These are phyloP conservation scores for Neomicropteryx cornuta DNA, from an alignment of 1,140 invertebrate genomes.

Conservation along the genomic window DNA sequence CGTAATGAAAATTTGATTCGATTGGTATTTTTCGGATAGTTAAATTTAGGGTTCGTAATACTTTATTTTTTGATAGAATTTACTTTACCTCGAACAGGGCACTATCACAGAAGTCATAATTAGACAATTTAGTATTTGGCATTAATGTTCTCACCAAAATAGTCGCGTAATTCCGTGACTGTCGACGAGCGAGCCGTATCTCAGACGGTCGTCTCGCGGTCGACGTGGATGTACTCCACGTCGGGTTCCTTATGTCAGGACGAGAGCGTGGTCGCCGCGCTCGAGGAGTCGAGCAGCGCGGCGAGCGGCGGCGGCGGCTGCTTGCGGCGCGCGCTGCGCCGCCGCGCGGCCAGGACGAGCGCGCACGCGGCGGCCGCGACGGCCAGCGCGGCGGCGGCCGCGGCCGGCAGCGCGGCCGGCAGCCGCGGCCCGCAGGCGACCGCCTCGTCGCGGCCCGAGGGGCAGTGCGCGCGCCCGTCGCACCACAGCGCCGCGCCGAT, in stretches of 20 bases:
- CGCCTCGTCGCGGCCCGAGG: constrained; percentile 73
- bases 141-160: too few species aligned
- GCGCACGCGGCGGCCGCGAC: constrained; percentile 37
- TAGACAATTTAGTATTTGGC: too few species aligned
- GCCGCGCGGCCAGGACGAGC: constrained; percentile 35
- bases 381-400: constrained; percentile 37
- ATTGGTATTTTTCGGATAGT: too few species aligned
- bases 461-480: constrained; percentile 73
- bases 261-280: constrained; percentile 40
- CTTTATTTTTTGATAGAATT: too few species aligned
- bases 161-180: too few species aligned
- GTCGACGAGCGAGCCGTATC: too few species aligned
- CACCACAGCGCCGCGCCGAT: constrained; percentile 79
- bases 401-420: constrained; percentile 41
- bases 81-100: too few species aligned
- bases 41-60: too few species aligned
- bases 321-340: constrained; percentile 37
- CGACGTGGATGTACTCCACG: constrained; percentile 82
- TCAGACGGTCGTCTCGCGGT: constrained; percentile 80
- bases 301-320: constrained; percentile 43
- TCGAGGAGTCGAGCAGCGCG: constrained; percentile 43
- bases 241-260: constrained; percentile 78
- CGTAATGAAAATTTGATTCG: too few species aligned
- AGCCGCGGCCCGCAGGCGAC: constrained; percentile 44
- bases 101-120: too few species aligned